phyloP scores from a whole-genome alignment of 2,888 invertebrate species.

The Acanthosoma haemorrhoidale region DNA sequence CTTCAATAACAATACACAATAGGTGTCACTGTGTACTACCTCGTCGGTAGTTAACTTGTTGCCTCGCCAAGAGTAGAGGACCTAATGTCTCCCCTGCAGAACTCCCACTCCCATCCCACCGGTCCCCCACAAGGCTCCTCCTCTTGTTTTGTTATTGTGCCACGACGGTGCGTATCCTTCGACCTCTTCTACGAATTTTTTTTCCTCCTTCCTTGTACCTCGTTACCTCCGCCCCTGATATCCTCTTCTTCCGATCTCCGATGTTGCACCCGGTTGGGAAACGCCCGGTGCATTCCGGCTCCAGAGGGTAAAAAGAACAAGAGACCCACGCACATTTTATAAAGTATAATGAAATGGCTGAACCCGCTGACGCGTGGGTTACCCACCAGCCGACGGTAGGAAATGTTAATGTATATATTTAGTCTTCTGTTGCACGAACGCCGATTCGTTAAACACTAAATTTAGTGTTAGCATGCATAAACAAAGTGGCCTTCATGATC shows the following conservation, averaged over 20 bases:
- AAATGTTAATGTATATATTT: too few relatives aligned
- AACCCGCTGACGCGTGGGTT: conserved; percentile 4
- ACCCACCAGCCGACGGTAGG: too few relatives aligned
- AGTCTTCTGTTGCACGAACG: too few relatives aligned
- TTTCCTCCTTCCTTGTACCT: not conserved
- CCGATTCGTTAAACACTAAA: too few relatives aligned
- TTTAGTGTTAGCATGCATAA: too few relatives aligned
- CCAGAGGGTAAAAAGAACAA: not conserved
- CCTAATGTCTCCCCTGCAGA: conserved; percentile 4
- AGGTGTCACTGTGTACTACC: not conserved
- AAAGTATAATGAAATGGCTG: conserved; percentile 3
- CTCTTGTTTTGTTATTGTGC: not conserved
- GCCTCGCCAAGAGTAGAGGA: conserved; percentile 8
- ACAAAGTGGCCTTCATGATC: too few relatives aligned
- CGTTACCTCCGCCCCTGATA: not conserved
- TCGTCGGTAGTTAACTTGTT: not conserved
- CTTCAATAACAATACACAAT: not conserved
- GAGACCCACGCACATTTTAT: not conserved
- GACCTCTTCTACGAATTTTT: not conserved
- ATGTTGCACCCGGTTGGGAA: not conserved
- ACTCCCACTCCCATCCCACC: not conserved
- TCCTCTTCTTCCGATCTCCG: not conserved
- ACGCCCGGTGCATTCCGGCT: not conserved
- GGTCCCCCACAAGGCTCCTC: not conserved
- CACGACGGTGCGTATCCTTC: too few relatives aligned